phyloP scores from a whole-genome alignment of 2,888 invertebrate genomes.

The Stenichneumon culpator region DNA sequence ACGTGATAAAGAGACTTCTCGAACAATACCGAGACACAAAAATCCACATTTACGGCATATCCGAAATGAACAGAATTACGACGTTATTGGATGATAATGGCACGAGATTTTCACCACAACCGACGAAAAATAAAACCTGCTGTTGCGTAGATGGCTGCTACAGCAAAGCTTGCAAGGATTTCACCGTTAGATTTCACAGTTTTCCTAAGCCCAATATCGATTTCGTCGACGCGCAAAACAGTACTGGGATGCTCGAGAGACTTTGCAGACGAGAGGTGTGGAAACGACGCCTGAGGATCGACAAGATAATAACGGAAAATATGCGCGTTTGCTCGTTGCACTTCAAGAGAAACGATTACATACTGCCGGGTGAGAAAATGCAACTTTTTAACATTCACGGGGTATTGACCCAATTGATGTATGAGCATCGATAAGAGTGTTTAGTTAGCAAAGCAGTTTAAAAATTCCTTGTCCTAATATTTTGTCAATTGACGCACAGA shows the following conservation, averaged over 20 bases:
- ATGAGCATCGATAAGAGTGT: neutral
- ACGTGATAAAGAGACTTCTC: neutral
- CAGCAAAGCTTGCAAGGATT: slow-evolving; percentile 43
- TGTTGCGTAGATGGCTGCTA: slow-evolving; percentile 48
- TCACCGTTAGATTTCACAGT: slow-evolving; percentile 43
- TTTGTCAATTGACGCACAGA: slow-evolving; percentile 4
- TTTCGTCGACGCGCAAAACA: slow-evolving; percentile 34
- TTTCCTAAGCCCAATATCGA: slow-evolving; percentile 49
- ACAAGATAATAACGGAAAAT: slow-evolving; percentile 23
- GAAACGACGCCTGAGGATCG: slow-evolving; percentile 21
- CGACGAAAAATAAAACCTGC: slow-evolving; percentile 21
- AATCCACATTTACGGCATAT: neutral
- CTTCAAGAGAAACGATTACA: slow-evolving; percentile 49
- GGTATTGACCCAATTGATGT: neutral
- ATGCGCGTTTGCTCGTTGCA: slow-evolving; percentile 59
- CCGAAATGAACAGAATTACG: neutral
- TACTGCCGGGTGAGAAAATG: slow-evolving; percentile 48
- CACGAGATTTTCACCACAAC: slow-evolving; percentile 49
- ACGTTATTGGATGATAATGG: slow-evolving; percentile 3
- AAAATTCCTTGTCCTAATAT: neutral
- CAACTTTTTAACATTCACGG: neutral
- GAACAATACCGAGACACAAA: neutral
- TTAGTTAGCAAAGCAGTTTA: too few relatives aligned
- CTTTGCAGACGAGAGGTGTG: slow-evolving; percentile 26
- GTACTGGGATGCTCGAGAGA: slow-evolving; percentile 3